Base-by-base conservation (phyloP, 2,888 invertebrate genomes). In the Pandemis heparana region DNA sequence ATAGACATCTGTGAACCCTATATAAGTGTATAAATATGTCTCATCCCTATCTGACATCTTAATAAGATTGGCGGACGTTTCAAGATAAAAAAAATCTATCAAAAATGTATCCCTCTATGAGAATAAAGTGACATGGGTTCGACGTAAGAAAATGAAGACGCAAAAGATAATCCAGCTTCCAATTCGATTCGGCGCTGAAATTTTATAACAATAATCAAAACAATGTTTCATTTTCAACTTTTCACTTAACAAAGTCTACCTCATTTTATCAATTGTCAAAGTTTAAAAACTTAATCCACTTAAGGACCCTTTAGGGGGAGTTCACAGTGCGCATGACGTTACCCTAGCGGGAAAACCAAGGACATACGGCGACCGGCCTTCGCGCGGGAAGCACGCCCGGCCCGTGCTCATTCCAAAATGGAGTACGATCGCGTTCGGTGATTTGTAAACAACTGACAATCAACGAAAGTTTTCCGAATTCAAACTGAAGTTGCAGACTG, bases 201-300 rank as follows among this genome's bases (percentile, higher is more conserved):
- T 67, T 48, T 32, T 51, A 64, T 16, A 51, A 66, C 61, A 69
- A 62, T 56, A 60, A 74, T 66, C 59, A 65, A 83, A 80, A 75
- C 79, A 81, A 79, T 79, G 78, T 79, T 80, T 79, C 79, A 84
- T 87, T 85, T 83, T 77, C 79, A 89, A 92, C 91, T 92, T 92
- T 90, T 87, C 84, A 89, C 90, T 92, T 87, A 89, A 89, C 87
- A 90, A 91, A 91, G 87, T 89, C 88, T 86, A 89, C 91, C 89
- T 89, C 89, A 89, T 92, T 92, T 91, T 89, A 94, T 90, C 91
- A 92, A 92, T 93, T 92, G 91, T 92, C 89, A 89, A 93, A 93
- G 91, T 94, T 93, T 92, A 91, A 92, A 93, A 94, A 92, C 92
- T 93, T 92, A 94, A 93, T 93, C 92, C 92, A 92, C 91, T 92